Conservation (phyloP, 2,888 invertebrate species). For the Coelopa pilipes region DNA sequence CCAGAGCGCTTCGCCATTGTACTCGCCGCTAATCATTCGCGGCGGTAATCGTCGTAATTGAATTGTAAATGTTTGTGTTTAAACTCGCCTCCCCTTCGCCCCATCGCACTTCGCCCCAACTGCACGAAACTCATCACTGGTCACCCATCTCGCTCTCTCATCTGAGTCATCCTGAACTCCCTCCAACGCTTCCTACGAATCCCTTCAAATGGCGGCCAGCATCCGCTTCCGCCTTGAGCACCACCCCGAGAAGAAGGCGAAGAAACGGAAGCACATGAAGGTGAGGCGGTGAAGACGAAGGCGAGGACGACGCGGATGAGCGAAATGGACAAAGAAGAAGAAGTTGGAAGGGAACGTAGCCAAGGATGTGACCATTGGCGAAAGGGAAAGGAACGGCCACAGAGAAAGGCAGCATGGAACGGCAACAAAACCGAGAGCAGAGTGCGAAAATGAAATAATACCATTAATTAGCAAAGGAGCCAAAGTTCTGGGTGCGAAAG, state of each 20-base stretch:
- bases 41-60: conserved; percentile 34
- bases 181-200: too few relatives aligned
- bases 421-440: not conserved
- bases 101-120: not conserved
- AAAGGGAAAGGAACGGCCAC: not conserved
- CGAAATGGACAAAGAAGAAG: too few relatives aligned
- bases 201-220: too few relatives aligned
- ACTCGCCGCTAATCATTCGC: conserved; percentile 18
- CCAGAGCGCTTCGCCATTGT: conserved; percentile 1
- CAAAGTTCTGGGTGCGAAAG: not conserved
- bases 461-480: conserved; percentile 4
- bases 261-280: too few relatives aligned
- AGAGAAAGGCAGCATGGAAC: not conserved
- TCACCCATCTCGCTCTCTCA: too few relatives aligned
- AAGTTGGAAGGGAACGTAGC: not conserved
- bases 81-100: not conserved
- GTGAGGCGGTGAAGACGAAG: too few relatives aligned
- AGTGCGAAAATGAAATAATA: not conserved
- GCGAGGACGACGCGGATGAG: too few relatives aligned
- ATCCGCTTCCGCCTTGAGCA: too few relatives aligned
- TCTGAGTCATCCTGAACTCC: too few relatives aligned
- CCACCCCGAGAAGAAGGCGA: too few relatives aligned
- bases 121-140: too few relatives aligned
- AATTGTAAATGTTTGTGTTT: conserved; percentile 35
- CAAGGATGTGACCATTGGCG: not conserved